Evolutionary conservation across 2,113 vertebrate species (phyloP).

Genomic region (Mus spicilegus): DNA sequence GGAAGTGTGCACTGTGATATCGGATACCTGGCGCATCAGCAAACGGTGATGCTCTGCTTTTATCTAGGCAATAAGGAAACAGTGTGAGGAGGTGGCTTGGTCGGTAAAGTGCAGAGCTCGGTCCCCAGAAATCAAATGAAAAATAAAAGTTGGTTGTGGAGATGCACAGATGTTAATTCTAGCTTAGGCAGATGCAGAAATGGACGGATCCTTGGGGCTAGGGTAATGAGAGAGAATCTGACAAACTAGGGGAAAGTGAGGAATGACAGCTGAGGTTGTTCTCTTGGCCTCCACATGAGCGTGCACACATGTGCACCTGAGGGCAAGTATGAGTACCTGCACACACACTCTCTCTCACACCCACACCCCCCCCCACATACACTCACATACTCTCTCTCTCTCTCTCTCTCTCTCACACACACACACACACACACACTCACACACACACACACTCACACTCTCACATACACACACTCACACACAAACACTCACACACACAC

Average conservation of each 20-base stretch:
- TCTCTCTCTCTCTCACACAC: too few relatives aligned
- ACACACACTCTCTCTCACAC: too few relatives aligned
- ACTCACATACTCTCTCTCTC: too few relatives aligned
- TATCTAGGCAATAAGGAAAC: not conserved
- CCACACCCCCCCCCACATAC: not conserved
- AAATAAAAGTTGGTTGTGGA: not conserved
- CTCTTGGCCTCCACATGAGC: not conserved
- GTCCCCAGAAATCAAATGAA: not conserved
- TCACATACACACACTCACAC: too few relatives aligned
- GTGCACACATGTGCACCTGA: not conserved
- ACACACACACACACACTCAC: too few relatives aligned
- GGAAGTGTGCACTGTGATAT: fast-evolving
- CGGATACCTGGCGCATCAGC: not conserved
- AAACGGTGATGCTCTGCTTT: fast-evolving
- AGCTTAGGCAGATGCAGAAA: not conserved
- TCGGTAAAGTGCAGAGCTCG: not conserved
- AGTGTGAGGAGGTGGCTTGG: not conserved
- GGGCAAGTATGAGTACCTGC: not conserved
- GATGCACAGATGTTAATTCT: not conserved
- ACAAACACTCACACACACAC: too few relatives aligned
- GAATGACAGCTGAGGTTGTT: not conserved
- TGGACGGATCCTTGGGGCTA: not conserved
- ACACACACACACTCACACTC: too few relatives aligned
- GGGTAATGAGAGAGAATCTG: not conserved
- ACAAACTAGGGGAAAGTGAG: not conserved